Conservation (phyloP, 1,140 invertebrate genomes). For the Hylaeus anthracinus region DNA sequence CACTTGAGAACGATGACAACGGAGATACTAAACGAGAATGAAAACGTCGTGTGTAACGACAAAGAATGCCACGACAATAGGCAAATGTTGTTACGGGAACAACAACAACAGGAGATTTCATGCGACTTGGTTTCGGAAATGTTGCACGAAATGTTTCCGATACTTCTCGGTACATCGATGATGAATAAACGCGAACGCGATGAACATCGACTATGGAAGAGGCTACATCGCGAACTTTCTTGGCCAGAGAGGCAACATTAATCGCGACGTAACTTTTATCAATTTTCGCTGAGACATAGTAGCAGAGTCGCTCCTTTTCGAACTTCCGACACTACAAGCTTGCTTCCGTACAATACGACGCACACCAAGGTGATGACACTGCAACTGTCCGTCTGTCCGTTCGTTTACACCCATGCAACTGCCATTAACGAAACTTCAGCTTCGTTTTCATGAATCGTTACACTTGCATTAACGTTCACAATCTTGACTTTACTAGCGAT, state of each 20-base stretch:
- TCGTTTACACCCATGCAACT: slow-evolving; percentile 50
- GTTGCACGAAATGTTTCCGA: slow-evolving; percentile 51
- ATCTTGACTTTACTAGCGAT: not conserved
- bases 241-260: slow-evolving; percentile 46
- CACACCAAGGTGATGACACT: slow-evolving; percentile 42
- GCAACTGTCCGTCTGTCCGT: slow-evolving; percentile 24
- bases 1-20: slow-evolving; percentile 53
- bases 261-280: slow-evolving; percentile 39
- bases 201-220: slow-evolving; percentile 19
- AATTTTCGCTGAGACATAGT: slow-evolving; percentile 60
- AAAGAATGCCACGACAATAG: slow-evolving; percentile 28
- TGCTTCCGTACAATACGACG: slow-evolving; percentile 31
- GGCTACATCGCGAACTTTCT: slow-evolving; percentile 62
- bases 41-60: slow-evolving; percentile 37
- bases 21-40: slow-evolving; percentile 20
- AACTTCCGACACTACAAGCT: slow-evolving; percentile 37
- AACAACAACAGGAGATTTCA: slow-evolving; percentile 43
- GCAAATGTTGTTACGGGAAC: slow-evolving; percentile 23
- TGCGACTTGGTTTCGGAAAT: slow-evolving; percentile 46
- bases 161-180: slow-evolving; percentile 63
- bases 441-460: slow-evolving; percentile 20
- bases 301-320: slow-evolving; percentile 42
- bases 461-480: not conserved
- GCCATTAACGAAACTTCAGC: slow-evolving; percentile 29
- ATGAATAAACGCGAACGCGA: slow-evolving; percentile 41